phyloP scores from a whole-genome alignment of 2,797 vertebrate species.

The Gobio occitaniae region DNA sequence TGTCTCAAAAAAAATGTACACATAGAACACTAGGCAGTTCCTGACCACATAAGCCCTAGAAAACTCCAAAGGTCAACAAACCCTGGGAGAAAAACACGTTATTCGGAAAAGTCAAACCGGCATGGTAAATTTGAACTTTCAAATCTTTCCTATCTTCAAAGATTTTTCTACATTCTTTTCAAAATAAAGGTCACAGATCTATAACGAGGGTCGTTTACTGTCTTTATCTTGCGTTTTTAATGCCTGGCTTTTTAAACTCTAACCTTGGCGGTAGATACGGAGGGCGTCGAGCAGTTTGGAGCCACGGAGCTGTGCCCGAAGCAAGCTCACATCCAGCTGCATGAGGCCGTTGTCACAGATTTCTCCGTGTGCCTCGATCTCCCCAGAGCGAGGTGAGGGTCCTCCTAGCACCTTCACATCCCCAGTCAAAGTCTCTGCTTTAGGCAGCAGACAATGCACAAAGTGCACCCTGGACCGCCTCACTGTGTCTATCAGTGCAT shows the following conservation, averaged over 20 bases:
- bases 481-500: constrained; percentile 94
- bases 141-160: background rate
- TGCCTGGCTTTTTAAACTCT: constrained; percentile 38
- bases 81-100: constrained; percentile 18
- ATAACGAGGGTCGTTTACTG: background rate
- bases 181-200: constrained; percentile 13
- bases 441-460: constrained; percentile 92
- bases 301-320: constrained; percentile 91
- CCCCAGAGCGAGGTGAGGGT: constrained; percentile 78
- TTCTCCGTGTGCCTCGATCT: constrained; percentile 84
- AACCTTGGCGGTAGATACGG: constrained; percentile 97
- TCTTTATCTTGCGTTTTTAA: background rate
- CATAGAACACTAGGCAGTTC: background rate
- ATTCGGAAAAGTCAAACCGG: constrained; percentile 11
- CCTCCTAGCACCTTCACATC: constrained; percentile 70
- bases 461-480: constrained; percentile 94
- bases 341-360: constrained; percentile 90
- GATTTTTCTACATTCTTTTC: background rate
- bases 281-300: constrained; percentile 92
- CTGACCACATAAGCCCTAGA: constrained; percentile 1
- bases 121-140: constrained; percentile 28
- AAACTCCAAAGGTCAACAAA: constrained; percentile 46
- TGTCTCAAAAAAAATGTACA: background rate
- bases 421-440: constrained; percentile 78
- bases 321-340: constrained; percentile 89